Conservation (phyloP, 2,888 invertebrate species). For the Ophion obscuratus region DNA sequence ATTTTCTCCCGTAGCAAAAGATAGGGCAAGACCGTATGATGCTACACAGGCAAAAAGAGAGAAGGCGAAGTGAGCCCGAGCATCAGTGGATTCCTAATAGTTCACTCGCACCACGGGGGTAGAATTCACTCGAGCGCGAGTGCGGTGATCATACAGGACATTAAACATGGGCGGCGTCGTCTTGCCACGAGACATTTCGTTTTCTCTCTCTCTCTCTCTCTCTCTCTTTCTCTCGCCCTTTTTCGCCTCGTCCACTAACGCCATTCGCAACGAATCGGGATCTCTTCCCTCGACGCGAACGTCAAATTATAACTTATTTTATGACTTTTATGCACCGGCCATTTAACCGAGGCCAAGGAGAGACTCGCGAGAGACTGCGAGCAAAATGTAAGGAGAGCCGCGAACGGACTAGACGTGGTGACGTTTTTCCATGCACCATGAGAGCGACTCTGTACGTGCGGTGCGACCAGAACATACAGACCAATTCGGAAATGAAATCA, state of each 20-base stretch:
- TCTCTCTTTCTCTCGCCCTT: slow-evolving; percentile 6
- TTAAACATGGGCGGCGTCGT: slow-evolving; percentile 82
- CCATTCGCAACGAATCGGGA: slow-evolving; percentile 45
- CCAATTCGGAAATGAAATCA: slow-evolving; percentile 82
- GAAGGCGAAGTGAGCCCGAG: not conserved
- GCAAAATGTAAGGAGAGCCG: slow-evolving; percentile 67
- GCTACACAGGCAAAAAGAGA: slow-evolving; percentile 20
- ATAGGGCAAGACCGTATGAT: slow-evolving; percentile 17
- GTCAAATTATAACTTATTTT: slow-evolving; percentile 85
- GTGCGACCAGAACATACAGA: slow-evolving; percentile 52
- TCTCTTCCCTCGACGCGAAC: slow-evolving; percentile 65
- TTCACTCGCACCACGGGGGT: slow-evolving; percentile 72
- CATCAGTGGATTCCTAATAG: slow-evolving; percentile 42
- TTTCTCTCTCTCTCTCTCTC: slow-evolving; percentile 45
- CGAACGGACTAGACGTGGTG: slow-evolving; percentile 38
- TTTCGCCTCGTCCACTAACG: slow-evolving; percentile 22
- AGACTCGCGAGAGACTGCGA: slow-evolving; percentile 51
- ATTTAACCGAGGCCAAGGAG: slow-evolving; percentile 79
- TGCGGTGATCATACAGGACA: slow-evolving; percentile 83
- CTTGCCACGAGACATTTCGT: slow-evolving; percentile 57
- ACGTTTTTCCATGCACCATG: not conserved
- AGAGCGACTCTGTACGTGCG: not conserved
- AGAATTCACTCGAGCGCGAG: slow-evolving; percentile 81
- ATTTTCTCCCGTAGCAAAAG: slow-evolving; percentile 53
- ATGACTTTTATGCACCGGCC: slow-evolving; percentile 84